Conservation (phyloP, 1,140 invertebrate genomes). For the Telenomus remus region DNA sequence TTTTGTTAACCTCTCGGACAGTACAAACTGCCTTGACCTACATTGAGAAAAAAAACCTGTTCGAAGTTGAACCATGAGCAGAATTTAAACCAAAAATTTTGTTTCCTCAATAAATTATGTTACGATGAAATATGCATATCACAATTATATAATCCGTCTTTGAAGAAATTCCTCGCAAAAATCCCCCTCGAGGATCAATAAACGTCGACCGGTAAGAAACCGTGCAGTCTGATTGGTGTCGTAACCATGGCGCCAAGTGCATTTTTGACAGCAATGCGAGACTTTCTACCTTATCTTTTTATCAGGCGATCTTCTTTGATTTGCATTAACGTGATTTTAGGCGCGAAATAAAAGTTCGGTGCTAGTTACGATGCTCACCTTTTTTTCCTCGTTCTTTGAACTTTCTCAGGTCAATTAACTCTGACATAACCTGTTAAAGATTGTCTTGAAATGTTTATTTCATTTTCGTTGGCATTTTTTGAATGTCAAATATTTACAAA, state of each 20-base stretch:
- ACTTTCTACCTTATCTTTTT: slow-evolving; percentile 56
- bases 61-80: background rate
- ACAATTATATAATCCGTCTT: background rate
- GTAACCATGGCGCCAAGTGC: slow-evolving; percentile 40
- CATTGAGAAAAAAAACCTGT: slow-evolving; percentile 7
- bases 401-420: background rate
- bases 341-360: slow-evolving; percentile 41
- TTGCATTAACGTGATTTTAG: slow-evolving; percentile 30
- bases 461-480: too few relatives aligned
- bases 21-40: slow-evolving; percentile 35
- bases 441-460: too few relatives aligned
- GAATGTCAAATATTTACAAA: too few relatives aligned
- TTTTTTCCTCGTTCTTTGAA: background rate
- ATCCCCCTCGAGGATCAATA: slow-evolving; percentile 1
- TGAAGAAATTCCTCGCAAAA: background rate
- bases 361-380: background rate
- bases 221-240: slow-evolving; percentile 17
- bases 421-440: too few relatives aligned
- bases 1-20: slow-evolving; percentile 31
- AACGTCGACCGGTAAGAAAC: slow-evolving; percentile 20
- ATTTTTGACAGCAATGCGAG: slow-evolving; percentile 21
- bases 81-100: too few relatives aligned
- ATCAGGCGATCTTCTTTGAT: slow-evolving; percentile 44
- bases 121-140: background rate
- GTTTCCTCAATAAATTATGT: too few relatives aligned